These are phyloP conservation scores for Cataglyphis altisquamis DNA, from an alignment of 2,888 invertebrate species.

Conservation along the genomic window DNA sequence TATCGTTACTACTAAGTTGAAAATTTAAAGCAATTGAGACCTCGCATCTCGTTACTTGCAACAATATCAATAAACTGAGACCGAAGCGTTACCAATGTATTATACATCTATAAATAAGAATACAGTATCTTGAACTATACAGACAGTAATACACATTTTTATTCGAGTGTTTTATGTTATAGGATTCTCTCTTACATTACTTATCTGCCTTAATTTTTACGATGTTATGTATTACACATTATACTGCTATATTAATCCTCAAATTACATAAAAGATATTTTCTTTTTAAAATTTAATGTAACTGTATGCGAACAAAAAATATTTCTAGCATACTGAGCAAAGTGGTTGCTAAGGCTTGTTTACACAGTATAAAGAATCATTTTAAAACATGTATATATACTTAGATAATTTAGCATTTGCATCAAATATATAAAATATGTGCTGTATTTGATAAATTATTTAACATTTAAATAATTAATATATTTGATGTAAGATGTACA, in stretches of 20 bases:
- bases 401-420: conserved; percentile 16
- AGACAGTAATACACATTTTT: neutral
- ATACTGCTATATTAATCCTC: neutral
- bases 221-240: neutral
- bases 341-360: conserved; percentile 74
- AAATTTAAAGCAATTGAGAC: neutral
- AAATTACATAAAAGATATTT: neutral
- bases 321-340: neutral
- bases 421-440: neutral
- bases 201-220: neutral
- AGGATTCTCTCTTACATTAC: neutral
- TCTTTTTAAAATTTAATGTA: conserved; percentile 10
- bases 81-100: conserved; percentile 45
- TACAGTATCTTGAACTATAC: conserved; percentile 29
- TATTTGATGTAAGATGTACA: neutral
- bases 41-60: conserved; percentile 42
- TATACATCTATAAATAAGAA: conserved; percentile 45
- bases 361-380: conserved; percentile 54
- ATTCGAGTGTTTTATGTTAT: neutral
- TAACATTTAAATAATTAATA: conserved; percentile 3
- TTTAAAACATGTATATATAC: conserved; percentile 44
- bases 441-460: neutral
- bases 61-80: conserved; percentile 58
- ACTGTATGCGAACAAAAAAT: neutral
- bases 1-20: neutral